Evolutionary conservation across 2,888 invertebrate species (phyloP), one percentile per base, ranked within the genome.

Genomic region (Andrena praecox): DNA sequence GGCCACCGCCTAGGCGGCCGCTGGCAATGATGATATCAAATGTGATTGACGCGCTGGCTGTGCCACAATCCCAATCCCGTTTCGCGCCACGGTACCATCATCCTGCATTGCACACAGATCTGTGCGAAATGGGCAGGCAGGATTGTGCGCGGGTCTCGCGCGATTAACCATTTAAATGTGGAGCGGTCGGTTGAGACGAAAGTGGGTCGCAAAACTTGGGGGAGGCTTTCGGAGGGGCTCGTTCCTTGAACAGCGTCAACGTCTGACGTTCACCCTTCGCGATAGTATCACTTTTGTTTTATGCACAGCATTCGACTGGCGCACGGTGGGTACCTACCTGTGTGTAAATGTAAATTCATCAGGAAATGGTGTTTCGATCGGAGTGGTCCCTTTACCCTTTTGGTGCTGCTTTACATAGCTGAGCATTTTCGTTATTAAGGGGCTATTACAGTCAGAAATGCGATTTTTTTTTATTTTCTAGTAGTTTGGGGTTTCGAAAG

Each of bases 1-100:
- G 68, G 62, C 54, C 62, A 77, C 62, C 78, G 71, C 69, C 77
- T 70, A 87, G 63, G 27, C 50, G 63, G 78, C 86, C 72, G 35
- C 72, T 60, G 80, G 89, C 88, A 68, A 87, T 76, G 88, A 90
- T 90, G 84, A 88, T 91, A 91, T 91, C 90, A 89, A 89, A 90
- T 85, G 82, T 91, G 89, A 90, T 91, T 86, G 87, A 90, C 86
- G 89, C 85, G 82, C 74, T 75, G 77, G 42, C 80, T 66, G 72
- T 84, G 48, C 86, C 73, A 73, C 83, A 86, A 90, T 87, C 88
- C 81, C 77, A 67, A 80, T 52, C 80, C 76, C 59, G 70, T 79
- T 63, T 73, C 66, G 74, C 56, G 69, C 72, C 31, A 48, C 54
- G 73, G 50, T 50, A 82, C 60, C 76, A 71, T 81, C 87, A 20